Base-by-base conservation (phyloP, 1,140 invertebrate genomes). In the Aphelinus atriplicis region DNA sequence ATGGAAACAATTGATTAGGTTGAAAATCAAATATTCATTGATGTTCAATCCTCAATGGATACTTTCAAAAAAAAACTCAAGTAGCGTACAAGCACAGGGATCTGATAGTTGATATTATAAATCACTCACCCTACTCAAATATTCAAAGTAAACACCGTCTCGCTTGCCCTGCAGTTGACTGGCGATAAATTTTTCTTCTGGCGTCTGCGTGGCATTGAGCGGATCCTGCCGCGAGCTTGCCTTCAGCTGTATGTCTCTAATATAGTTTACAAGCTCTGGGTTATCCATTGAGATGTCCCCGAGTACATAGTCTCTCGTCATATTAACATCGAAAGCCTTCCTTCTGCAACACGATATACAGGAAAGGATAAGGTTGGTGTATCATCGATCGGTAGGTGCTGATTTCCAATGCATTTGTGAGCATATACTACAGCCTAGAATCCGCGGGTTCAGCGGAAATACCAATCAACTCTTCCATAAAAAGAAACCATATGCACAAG, bases 241-340 rank as follows among this genome's bases (percentile, higher is more conserved):
- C 75, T 86, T 85, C 79, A 92, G 84, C 75, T 91, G 90, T 42
- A 91, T 89, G 78, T 93, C 90, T 56, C 91, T 88, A 73, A 95
- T 93, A 82, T 93, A 94, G 67, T 90, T 90, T 51, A 94, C 91
- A 69, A 95, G 88, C 78, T 91, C 88, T 3, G 91, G 90, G 80
- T 94, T 91, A 82, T 94, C 93, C 87, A 94, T 93, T 2, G 91
- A 88, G 10, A 94, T 92, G 77, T 90, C 89, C 26, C 90, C 87
- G 76, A 94, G 86, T 79, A 94, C 92, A 82, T 93, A 92, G 81
- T 94, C 93, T 79, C 90, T 90, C 61, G 91, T 93, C 91, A 94
- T 92, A 84, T 93, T 94, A 58, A 80, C 80, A 68, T 88, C 85
- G 65, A 88, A 88, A 3, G 84, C 86, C 78, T 87, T 84, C 48